A percentile compares a stretch with the other conserved stretches of the same genome.
Evolutionary conservation across 2,888 invertebrate species (phyloP).

Genomic region (Gymnoscelis rufifasciata): DNA sequence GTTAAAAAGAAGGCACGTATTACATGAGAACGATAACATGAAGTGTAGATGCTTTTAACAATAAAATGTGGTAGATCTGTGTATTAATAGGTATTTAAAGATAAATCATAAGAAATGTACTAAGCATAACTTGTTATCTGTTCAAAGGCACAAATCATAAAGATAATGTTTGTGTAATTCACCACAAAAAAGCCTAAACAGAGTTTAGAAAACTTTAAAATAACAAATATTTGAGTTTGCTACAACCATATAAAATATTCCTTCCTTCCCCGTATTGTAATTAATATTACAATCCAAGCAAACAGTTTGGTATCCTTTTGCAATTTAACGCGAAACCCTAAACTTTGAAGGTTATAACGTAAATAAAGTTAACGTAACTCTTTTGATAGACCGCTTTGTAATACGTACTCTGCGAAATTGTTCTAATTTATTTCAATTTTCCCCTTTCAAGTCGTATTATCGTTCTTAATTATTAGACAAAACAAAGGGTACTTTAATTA

Average conservation of each 20-base stretch:
- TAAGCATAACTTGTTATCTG: too few relatives aligned
- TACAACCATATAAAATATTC: not conserved
- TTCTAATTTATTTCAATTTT: conserved; percentile 45
- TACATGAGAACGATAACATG: too few relatives aligned
- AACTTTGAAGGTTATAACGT: conserved; percentile 35
- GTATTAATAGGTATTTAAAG: too few relatives aligned
- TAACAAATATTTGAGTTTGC: not conserved
- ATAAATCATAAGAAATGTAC: too few relatives aligned
- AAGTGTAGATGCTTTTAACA: too few relatives aligned
- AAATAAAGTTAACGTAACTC: conserved; percentile 31
- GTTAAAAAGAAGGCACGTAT: too few relatives aligned
- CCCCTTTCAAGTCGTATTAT: conserved; percentile 44
- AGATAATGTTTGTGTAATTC: not conserved
- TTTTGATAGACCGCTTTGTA: conserved; percentile 32
- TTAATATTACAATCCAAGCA: conserved; percentile 28
- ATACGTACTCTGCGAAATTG: conserved; percentile 35
- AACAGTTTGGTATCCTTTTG: conserved; percentile 33
- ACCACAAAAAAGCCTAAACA: too few relatives aligned
- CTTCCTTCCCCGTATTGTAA: conserved; percentile 18
- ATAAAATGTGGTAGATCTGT: too few relatives aligned
- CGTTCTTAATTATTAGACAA: conserved; percentile 40
- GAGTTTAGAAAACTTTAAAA: not conserved
- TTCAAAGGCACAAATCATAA: too few relatives aligned
- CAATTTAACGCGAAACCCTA: conserved; percentile 35
- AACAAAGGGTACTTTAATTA: conserved; percentile 41